Conservation (phyloP, 1,140 invertebrate species). For the Formica selysi region DNA sequence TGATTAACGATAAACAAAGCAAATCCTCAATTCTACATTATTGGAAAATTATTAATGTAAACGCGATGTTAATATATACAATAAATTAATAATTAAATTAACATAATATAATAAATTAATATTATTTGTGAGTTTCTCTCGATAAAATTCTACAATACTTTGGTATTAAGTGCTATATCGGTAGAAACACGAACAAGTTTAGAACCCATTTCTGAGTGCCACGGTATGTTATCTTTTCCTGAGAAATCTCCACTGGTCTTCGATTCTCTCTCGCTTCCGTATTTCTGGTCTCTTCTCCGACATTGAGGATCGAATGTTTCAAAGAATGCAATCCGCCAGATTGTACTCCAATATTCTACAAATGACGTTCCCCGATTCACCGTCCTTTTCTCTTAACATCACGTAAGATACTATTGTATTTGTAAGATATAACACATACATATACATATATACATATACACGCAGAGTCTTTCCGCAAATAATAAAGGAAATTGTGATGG, state of each 20-base stretch:
- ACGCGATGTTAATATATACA: background rate
- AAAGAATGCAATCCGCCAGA: conserved; percentile 56
- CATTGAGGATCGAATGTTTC: conserved; percentile 50
- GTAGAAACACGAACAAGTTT: conserved; percentile 15
- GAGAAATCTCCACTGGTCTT: conserved; percentile 42
- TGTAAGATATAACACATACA: conserved; percentile 16
- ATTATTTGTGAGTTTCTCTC: background rate
- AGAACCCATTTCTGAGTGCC: conserved; percentile 15
- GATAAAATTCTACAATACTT: background rate
- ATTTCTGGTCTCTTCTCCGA: conserved; percentile 24
- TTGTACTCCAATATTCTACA: conserved; percentile 62
- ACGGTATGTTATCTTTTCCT: conserved; percentile 35
- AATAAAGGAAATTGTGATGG: conserved; percentile 16
- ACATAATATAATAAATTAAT: background rate
- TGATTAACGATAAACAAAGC: background rate
- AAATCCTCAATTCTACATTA: background rate
- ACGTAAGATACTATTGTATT: conserved; percentile 20
- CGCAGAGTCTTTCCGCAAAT: background rate
- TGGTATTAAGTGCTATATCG: conserved; percentile 7
- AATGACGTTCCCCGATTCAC: conserved; percentile 50
- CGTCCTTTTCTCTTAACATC: conserved; percentile 7
- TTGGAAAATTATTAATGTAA: background rate
- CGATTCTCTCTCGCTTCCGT: conserved; percentile 24
- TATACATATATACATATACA: background rate
- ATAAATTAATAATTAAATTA: background rate